These are phyloP conservation scores for Myotis myotis DNA, from an alignment of 2,797 vertebrate species.

Conservation along the genomic window DNA sequence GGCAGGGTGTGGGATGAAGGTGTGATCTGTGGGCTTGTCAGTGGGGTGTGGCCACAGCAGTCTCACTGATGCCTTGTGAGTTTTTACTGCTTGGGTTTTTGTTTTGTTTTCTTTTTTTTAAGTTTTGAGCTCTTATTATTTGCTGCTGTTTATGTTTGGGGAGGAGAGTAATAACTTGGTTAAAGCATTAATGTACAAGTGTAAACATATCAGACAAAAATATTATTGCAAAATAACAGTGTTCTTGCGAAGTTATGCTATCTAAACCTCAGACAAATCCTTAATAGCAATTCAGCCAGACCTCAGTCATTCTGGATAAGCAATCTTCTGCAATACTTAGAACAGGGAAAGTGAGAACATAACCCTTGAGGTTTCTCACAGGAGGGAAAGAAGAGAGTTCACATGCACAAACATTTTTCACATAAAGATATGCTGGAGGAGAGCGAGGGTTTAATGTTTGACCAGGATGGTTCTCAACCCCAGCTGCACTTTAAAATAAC, in stretches of 20 bases:
- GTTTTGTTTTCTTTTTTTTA: neutral
- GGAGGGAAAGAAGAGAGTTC: neutral
- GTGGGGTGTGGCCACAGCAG: neutral
- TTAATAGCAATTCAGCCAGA: neutral
- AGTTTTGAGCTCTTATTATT: neutral
- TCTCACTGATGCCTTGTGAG: neutral
- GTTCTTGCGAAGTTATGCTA: conserved; percentile 32
- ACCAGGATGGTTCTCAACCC: neutral
- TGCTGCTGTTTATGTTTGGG: neutral
- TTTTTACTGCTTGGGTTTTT: neutral
- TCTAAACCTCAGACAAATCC: neutral
- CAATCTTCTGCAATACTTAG: neutral
- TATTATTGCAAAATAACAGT: neutral
- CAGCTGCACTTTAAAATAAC: neutral
- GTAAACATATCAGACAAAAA: conserved; percentile 1
- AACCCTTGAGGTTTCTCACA: neutral
- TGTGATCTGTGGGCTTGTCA: neutral
- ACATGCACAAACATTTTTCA: fast-evolving
- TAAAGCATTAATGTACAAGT: conserved; percentile 39
- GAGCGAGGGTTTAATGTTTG: neutral
- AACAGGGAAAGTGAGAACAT: neutral
- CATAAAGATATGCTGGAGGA: neutral
- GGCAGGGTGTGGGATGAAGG: fast-evolving
- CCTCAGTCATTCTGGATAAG: neutral
- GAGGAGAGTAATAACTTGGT: neutral